A percentile compares a stretch with the other conserved stretches of the same genome.
These are phyloP conservation scores for Melinopterus prodromus DNA, from an alignment of 2,888 invertebrate species.

Conservation along the genomic window DNA sequence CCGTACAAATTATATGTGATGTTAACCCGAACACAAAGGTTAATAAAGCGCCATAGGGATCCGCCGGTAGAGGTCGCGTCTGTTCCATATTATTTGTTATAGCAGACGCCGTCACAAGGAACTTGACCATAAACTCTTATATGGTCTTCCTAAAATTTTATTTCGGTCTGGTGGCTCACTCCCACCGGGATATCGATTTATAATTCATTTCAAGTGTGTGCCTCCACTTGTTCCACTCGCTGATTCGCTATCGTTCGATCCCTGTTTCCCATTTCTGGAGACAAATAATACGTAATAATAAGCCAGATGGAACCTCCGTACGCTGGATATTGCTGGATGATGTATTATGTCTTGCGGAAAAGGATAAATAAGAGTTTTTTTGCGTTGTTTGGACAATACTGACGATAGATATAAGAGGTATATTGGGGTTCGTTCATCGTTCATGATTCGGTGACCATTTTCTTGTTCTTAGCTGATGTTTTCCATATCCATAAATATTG, in stretches of 20 bases:
- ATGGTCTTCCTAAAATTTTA: not conserved
- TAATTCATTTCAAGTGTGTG: slow-evolving; percentile 4
- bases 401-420: not conserved
- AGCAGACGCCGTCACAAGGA: not conserved
- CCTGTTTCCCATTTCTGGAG: not conserved
- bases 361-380: not conserved
- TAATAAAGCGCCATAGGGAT: not conserved
- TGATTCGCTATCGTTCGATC: not conserved
- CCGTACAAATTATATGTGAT: not conserved
- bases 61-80: not conserved
- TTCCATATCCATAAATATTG: too few relatives aligned
- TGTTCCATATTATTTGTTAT: not conserved
- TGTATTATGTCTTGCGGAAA: not conserved
- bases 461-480: not conserved
- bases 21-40: not conserved
- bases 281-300: not conserved
- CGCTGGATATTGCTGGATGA: not conserved
- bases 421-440: not conserved
- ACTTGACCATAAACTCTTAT: not conserved
- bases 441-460: not conserved
- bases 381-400: not conserved
- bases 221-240: not conserved
- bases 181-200: not conserved
- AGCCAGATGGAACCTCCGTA: not conserved
- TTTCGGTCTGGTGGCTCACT: not conserved